Conservation (phyloP, 1,140 invertebrate genomes). For the Aphaenogaster ashmeadi region DNA sequence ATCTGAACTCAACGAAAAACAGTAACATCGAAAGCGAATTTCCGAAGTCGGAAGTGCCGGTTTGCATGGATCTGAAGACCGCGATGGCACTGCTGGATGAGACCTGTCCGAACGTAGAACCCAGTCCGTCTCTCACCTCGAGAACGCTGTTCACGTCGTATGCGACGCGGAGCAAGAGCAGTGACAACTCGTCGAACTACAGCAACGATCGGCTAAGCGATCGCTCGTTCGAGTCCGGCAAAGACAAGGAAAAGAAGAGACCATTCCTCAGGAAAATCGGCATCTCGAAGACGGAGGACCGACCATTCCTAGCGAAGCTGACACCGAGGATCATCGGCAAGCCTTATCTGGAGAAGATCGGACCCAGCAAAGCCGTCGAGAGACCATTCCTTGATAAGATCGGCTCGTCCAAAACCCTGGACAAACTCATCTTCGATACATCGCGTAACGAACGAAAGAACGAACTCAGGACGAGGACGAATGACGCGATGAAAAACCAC, state of each 20-base stretch:
- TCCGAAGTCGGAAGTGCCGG: conserved; percentile 58
- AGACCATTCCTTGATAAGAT: conserved; percentile 84
- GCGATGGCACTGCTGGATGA: conserved; percentile 85
- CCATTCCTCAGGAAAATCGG: conserved; percentile 85
- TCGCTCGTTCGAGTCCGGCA: conserved; percentile 75
- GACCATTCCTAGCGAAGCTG: conserved; percentile 82
- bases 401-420: conserved; percentile 83
- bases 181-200: conserved; percentile 85
- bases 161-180: conserved; percentile 82
- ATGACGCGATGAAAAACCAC: not conserved
- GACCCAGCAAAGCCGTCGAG: conserved; percentile 83
- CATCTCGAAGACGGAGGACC: conserved; percentile 84
- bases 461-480: not conserved
- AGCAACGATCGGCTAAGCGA: conserved; percentile 84
- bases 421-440: conserved; percentile 83
- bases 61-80: conserved; percentile 84
- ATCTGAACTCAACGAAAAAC: conserved; percentile 80
- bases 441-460: conserved; percentile 46
- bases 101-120: conserved; percentile 84
- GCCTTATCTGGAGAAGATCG: conserved; percentile 85
- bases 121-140: conserved; percentile 83
- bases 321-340: conserved; percentile 83
- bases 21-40: conserved; percentile 82
- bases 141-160: conserved; percentile 82
- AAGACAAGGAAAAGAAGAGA: conserved; percentile 81